These are phyloP conservation scores for Denticeps clupeoides DNA, from an alignment of 2,797 vertebrate genomes.

Conservation along the genomic window DNA sequence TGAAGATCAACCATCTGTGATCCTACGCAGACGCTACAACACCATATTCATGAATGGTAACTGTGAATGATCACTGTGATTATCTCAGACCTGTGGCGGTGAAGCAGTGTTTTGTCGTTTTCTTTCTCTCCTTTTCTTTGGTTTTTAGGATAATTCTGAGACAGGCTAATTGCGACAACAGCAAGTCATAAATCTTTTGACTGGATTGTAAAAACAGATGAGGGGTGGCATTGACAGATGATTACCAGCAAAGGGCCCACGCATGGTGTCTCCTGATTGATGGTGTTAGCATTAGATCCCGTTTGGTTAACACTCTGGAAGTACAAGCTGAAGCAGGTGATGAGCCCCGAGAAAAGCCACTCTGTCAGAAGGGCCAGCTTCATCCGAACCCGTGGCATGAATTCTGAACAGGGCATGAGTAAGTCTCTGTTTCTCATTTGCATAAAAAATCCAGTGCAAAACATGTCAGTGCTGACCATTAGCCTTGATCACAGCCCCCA, in stretches of 20 bases:
- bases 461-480: no score
- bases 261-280: slow-evolving; percentile 21
- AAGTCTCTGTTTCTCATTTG: no score
- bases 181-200: slow-evolving; percentile 17
- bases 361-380: background rate
- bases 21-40: no score
- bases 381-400: no score
- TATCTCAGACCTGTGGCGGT: slow-evolving; percentile 13
- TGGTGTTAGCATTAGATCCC: slow-evolving; percentile 14
- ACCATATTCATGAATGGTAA: no score
- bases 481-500: no score
- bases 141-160: slow-evolving; percentile 1
- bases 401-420: no score
- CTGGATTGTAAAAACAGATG: slow-evolving; percentile 17
- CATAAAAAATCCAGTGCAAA: no score
- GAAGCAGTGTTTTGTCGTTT: background rate
- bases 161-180: slow-evolving; percentile 14
- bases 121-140: background rate
- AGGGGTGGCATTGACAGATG: slow-evolving; percentile 18
- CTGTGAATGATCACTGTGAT: slow-evolving; percentile 19
- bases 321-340: slow-evolving; percentile 7
- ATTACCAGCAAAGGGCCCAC: slow-evolving; percentile 14
- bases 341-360: slow-evolving; percentile 8
- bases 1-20: no score
- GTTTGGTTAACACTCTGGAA: slow-evolving; percentile 13